Evolutionary conservation across 2,888 invertebrate genomes (phyloP).

Genomic region (Melanophora roralis): DNA sequence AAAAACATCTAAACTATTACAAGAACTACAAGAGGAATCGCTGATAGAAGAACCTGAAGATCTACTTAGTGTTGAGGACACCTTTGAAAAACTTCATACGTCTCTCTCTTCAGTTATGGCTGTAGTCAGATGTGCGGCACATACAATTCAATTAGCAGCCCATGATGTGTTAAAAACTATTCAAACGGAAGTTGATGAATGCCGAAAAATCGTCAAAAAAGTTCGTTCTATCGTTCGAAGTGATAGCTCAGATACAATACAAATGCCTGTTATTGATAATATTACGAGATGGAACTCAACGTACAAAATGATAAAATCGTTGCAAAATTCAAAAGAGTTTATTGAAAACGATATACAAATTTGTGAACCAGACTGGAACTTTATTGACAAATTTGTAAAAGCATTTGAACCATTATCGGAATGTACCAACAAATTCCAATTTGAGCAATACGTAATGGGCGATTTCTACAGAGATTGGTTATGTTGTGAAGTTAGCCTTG

Average conservation of each 20-base stretch:
- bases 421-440: no score
- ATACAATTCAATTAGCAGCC: slow-evolving; percentile 21
- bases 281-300: no score
- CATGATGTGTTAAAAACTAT: slow-evolving; percentile 21
- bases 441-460: no score
- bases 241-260: neutral
- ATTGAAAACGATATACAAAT: no score
- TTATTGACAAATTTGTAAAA: no score
- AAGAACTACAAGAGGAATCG: neutral
- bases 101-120: neutral
- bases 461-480: no score
- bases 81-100: neutral
- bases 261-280: slow-evolving; percentile 16
- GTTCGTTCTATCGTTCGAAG: neutral
- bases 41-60: neutral
- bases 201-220: slow-evolving; percentile 14
- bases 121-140: slow-evolving; percentile 21
- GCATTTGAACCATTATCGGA: no score
- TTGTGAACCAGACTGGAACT: no score
- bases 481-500: no score
- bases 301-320: no score
- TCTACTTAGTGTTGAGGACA: neutral
- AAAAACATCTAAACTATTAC: no score
- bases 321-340: no score
- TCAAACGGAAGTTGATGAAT: slow-evolving; percentile 1